Percentiles rank a stretch among this genome's conserved stretches.
Evolutionary conservation across 2,797 vertebrate genomes (phyloP).

Genomic region (Trachurus trachurus): DNA sequence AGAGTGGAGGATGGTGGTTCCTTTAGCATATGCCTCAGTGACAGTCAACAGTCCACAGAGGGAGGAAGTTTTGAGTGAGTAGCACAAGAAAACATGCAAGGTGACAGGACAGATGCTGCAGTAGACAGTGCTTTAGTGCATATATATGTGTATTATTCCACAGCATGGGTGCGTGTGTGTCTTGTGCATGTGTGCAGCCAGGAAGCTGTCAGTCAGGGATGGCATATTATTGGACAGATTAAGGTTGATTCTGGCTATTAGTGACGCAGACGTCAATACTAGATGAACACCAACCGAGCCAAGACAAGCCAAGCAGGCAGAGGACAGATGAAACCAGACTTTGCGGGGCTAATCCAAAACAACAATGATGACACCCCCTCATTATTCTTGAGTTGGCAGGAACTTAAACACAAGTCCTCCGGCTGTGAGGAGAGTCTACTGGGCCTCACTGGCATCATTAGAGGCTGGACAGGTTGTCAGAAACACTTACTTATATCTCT

Average conservation of each 20-base stretch:
- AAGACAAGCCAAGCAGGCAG: slow-evolving; percentile 74
- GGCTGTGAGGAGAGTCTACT: slow-evolving; percentile 70
- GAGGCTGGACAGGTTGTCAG: slow-evolving; percentile 80
- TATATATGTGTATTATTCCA: slow-evolving; percentile 37
- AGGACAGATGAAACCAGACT: slow-evolving; percentile 65
- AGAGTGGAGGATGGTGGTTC: background rate
- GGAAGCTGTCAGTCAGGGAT: slow-evolving; percentile 66
- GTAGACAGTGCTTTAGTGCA: slow-evolving; percentile 21
- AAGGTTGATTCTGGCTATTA: slow-evolving; percentile 78
- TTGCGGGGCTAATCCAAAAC: slow-evolving; percentile 74
- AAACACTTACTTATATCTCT: slow-evolving; percentile 74
- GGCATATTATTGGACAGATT: slow-evolving; percentile 72
- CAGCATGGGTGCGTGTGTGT: slow-evolving; percentile 40
- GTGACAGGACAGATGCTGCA: slow-evolving; percentile 65
- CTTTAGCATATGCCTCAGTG: slow-evolving; percentile 53
- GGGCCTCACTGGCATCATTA: slow-evolving; percentile 73
- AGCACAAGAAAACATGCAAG: slow-evolving; percentile 18
- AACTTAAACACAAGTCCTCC: slow-evolving; percentile 75
- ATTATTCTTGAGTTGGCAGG: slow-evolving; percentile 76
- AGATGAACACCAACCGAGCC: slow-evolving; percentile 80
- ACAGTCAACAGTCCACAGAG: slow-evolving; percentile 52
- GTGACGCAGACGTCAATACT: slow-evolving; percentile 67
- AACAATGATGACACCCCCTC: slow-evolving; percentile 75
- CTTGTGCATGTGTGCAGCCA: slow-evolving; percentile 51
- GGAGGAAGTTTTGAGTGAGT: slow-evolving; percentile 44